phyloP scores from a whole-genome alignment of 2,113 vertebrate species.

The Microtus ochrogaster region DNA sequence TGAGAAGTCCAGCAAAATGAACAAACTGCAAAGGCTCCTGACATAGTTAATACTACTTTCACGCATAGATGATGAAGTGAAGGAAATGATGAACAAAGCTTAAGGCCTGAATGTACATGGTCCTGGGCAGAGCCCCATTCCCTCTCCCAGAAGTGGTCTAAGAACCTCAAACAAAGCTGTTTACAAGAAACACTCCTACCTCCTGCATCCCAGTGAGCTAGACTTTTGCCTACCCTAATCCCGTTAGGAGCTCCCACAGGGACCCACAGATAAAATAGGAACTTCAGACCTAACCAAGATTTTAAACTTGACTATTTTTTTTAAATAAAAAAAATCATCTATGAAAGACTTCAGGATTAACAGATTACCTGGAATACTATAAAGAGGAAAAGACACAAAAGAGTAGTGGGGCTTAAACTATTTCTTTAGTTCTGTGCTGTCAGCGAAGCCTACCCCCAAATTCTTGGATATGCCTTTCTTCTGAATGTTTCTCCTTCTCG shows the following conservation, averaged over 20 bases:
- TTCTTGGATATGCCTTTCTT: background rate
- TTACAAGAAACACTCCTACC: background rate
- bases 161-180: background rate
- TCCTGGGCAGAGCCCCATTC: background rate
- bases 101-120: background rate
- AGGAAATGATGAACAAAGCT: background rate
- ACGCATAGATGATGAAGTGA: too few species aligned
- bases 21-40: background rate
- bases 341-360: too few species aligned
- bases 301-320: background rate
- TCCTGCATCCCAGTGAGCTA: background rate
- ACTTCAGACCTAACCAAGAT: background rate
- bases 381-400: too few species aligned
- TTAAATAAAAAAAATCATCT: too few species aligned
- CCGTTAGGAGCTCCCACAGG: too few species aligned
- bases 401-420: too few species aligned
- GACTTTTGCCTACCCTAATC: background rate
- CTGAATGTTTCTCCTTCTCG: background rate
- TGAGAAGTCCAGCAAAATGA: background rate
- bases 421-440: too few species aligned
- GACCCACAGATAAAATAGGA: background rate
- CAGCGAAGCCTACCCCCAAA: too few species aligned
- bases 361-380: too few species aligned
- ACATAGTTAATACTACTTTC: background rate
- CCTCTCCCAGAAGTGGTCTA: background rate